Evolutionary conservation across 2,797 vertebrate genomes (phyloP), one percentile per base, ranked within the genome.

Genomic region (Pogoniulus pusillus): DNA sequence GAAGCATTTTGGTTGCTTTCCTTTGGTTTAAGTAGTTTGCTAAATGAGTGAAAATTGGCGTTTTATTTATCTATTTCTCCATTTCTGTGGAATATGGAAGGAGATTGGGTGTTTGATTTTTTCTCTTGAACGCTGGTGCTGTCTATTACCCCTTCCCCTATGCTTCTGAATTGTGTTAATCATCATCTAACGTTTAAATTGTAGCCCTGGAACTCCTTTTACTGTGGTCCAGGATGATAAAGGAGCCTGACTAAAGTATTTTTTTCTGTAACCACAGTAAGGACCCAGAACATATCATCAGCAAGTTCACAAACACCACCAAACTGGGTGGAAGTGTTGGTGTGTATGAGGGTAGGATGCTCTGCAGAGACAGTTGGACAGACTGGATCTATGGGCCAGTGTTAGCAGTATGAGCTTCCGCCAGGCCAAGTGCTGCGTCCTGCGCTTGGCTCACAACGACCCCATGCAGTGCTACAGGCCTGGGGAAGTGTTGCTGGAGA

Each of bases 1-100:
- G 13, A 58, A 62, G 34, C 35, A 2, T 29, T 24, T 18, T 0
- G 0, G 7, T 58, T 74, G 41, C 30, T 65, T 60, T 32, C 4
- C 4, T 47, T 81, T 49, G 8, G 58, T 81, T 63, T 7, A 5
- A 6, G n/a, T 30, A 1, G 2, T 37, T 64, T 30, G 2, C 12
- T 49, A 17, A n/a, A 16, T 12, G 18, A 29, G 22, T 1, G 5
- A 23, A 49, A 78, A 16, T 53, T 7, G 7, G 1, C 19, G 30
- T 34, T 70, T 66, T 17, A 12, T 55, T 59, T 59, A 19, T 22
- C 10, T 5, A 13, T 8, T 58, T 10, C 32, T 10, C 1, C 1
- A 2, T 49, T 74, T 76, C 80, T 30, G 8, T 30, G 9, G 41
- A 32, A 37, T 30, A 3, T 43, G 3, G 34, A 72, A 63, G 22